phyloP scores from a whole-genome alignment of 2,888 invertebrate species.

The Tetropium fuscum region DNA sequence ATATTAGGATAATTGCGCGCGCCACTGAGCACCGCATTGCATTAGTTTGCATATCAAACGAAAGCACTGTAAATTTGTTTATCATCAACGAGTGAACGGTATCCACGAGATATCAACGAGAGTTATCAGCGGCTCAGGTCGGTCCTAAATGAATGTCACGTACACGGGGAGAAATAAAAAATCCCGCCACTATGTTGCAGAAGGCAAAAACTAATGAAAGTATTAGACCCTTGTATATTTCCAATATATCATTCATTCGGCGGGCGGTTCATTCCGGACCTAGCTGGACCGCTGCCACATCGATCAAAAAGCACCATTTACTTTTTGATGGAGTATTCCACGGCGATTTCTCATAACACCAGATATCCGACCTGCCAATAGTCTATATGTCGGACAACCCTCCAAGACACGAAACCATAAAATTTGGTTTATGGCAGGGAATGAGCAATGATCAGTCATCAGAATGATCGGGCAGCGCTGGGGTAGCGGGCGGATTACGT shows the following conservation, averaged over 20 bases:
- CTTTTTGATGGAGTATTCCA: conserved; percentile 24
- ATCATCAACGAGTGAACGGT: too few relatives aligned
- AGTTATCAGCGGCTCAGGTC: too few relatives aligned
- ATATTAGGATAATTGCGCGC: too few relatives aligned
- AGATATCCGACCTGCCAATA: conserved; percentile 14
- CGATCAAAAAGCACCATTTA: conserved; percentile 39
- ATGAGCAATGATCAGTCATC: conserved; percentile 4
- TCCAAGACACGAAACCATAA: conserved; percentile 2
- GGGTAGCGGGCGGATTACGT: too few relatives aligned
- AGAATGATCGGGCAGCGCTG: neutral
- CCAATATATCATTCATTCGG: conserved; percentile 31
- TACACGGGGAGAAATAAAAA: neutral
- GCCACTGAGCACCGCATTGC: too few relatives aligned
- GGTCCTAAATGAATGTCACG: too few relatives aligned
- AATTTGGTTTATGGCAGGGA: conserved; percentile 8
- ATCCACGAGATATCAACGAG: too few relatives aligned
- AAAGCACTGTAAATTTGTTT: too few relatives aligned
- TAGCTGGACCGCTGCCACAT: conserved; percentile 36
- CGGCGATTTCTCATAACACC: conserved; percentile 15
- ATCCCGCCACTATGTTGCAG: neutral
- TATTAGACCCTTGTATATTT: conserved; percentile 28
- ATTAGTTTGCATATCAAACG: too few relatives aligned
- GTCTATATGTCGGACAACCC: conserved; percentile 16
- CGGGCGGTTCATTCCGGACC: conserved; percentile 1
- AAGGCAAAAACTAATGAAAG: conserved; percentile 27